Base-by-base conservation (phyloP, 2,888 invertebrate species). In the Drosophila cognata region DNA sequence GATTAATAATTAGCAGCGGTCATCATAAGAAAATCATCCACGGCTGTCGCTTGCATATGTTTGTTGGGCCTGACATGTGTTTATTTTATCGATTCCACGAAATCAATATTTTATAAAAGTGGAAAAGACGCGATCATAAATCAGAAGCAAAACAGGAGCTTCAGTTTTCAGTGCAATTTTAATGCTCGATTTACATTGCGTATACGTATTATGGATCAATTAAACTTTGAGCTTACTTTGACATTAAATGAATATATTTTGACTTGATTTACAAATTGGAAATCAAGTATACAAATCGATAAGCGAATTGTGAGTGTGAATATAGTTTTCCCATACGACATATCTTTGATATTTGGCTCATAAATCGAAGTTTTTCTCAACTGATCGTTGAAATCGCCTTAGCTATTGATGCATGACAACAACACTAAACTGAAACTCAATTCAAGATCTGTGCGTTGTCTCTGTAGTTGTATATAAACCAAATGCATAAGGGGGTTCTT, bases 401-500 rank as follows among this genome's bases (percentile, higher is more conserved):
- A 52, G 48, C 31, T 35, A 63, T 56, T 56, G 68, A 62, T 46
- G 31, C 43, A 63, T 61, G 73, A 59, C 58, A 68, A 55, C 59
- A 59, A 51, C 28, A 31, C 10, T n/a, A 63, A 63, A 55, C 65
- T 46, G 25, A 62, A 61, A 51, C 63, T 69, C 63, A 48, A 48
- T 18, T 59, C 28, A 48, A 52, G 77, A 77, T 63, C 64, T 64
- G 56, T 43, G 51, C 7, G 48, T 59, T 72, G 53, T 66, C 41
- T 63, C 25, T 50, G 48, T 38, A 67, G 64, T 52, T 35, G 38
- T 64, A 59, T 52, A 41, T 25, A 53, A 55, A 51, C 36, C 25
- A 21, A 68, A 60, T 69, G 59, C 63, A 58, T 70, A 67, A 76
- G 71, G 75, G 79, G 72, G 71, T 85, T 80, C 48, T 31, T 10